Base-by-base conservation (phyloP, 1,140 invertebrate species). In the Macrobrachium nipponense region DNA sequence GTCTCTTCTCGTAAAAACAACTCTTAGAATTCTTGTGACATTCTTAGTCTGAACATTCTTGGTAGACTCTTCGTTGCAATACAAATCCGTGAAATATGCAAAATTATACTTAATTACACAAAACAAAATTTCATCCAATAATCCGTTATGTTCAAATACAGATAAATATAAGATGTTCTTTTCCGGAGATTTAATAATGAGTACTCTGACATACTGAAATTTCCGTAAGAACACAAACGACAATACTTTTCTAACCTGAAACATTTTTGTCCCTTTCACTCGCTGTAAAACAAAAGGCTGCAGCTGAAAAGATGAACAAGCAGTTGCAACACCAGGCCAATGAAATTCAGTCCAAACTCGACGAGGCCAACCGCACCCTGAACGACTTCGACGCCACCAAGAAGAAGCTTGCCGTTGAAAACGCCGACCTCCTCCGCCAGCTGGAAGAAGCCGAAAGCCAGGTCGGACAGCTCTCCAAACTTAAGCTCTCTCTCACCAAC, bases 401-500 rank as follows among this genome's bases (percentile, higher is more conserved):
- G 83, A 85, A 85, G 83, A 85, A 85, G 66, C 83, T 85, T 58
- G 83, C 92, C 73, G 91, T 91, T 78, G 93, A 94, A 90, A 93
- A 92, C 87, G 86, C 90, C 73, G 93, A 94, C 88, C 90, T 94
- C 11, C 90, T 89, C 80, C 90, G 92, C n/a, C 92, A 93, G 88
- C 89, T 94, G 17, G 93, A 94, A 89, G 93, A 94, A 84, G 92
- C 93, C 62, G 93, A 94, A 89, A 92, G 92, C 88, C 92, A 92
- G 78, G 89, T 93, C 20, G 92, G 91, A 79, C 90, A 92, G 68
- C 90, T 94, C n/a, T 91, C 90, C 18, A 85, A 85, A 59, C 76
- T 85, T 15, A 85, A 85, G 66, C 76, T 85, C 23, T 85, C 83
- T 7, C 76, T 85, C 51, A 79, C 83, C 83, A 85, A 85, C 66